Conservation (phyloP, 64 coral and sea anemone genomes). For the Cladopsammia gracilis region DNA sequence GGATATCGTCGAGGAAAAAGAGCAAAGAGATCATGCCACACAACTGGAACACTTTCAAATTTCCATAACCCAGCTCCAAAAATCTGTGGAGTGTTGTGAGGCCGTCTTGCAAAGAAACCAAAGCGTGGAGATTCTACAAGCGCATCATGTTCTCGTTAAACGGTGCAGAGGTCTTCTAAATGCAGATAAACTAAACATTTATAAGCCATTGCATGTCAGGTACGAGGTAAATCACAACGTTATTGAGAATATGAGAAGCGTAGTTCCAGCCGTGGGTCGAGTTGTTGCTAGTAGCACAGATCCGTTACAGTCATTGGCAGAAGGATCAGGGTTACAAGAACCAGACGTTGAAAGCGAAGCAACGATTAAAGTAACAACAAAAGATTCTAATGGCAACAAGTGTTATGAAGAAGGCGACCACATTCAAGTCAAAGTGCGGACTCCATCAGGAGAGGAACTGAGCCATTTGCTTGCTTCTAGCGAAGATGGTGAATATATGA, state of each 20-base stretch:
- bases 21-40: background rate
- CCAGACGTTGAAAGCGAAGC: background rate
- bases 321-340: background rate
- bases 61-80: slow-evolving; percentile 11
- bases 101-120: slow-evolving; percentile 25
- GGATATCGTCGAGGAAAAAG: slow-evolving; percentile 36
- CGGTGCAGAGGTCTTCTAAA: slow-evolving; percentile 14
- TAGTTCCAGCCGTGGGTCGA: background rate
- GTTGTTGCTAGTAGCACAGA: slow-evolving; percentile 36
- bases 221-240: background rate
- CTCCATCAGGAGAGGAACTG: background rate
- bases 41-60: slow-evolving; percentile 25
- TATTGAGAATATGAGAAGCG: background rate
- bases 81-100: slow-evolving; percentile 22
- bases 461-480: background rate
- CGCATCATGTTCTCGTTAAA: background rate
- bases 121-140: slow-evolving; percentile 38
- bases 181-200: slow-evolving; percentile 15
- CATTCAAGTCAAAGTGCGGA: background rate
- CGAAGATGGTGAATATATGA: background rate
- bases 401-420: slow-evolving; percentile 11
- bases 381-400: background rate
- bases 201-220: background rate
- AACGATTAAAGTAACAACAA: background rate
- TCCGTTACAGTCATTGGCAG: background rate